Evolutionary conservation across 2,113 vertebrate species (phyloP).

Genomic region (Orthonyx spaldingii): DNA sequence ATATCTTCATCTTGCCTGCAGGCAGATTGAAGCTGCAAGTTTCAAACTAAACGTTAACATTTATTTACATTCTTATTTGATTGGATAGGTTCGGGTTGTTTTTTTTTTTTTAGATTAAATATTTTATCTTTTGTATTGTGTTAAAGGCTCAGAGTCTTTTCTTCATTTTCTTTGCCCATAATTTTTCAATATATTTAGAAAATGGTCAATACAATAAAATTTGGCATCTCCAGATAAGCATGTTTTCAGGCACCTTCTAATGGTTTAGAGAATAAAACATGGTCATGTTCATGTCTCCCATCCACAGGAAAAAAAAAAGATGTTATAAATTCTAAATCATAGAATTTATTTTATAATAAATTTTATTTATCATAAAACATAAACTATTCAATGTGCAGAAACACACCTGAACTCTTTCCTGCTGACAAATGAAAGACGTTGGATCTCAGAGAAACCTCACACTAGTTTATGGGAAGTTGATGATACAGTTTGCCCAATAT

Average conservation of each 20-base stretch:
- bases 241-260: background rate
- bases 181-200: background rate
- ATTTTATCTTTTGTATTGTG: background rate
- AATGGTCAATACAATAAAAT: background rate
- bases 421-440: background rate
- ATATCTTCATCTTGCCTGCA: background rate
- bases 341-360: background rate
- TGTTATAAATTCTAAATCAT: background rate
- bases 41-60: background rate
- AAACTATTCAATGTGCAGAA: background rate
- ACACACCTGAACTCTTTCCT: background rate
- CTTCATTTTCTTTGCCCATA: background rate
- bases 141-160: background rate
- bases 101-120: background rate
- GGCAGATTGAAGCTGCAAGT: background rate
- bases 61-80: background rate
- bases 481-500: background rate
- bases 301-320: background rate
- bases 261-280: background rate
- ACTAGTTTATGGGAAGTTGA: background rate
- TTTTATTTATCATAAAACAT: background rate
- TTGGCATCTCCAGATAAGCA: background rate
- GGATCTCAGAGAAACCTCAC: background rate
- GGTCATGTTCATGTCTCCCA: background rate
- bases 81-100: rapidly evolving